Percentiles rank a stretch among this genome's conserved stretches.
Conservation (phyloP, 2,797 vertebrate genomes). For the Ispidina lecontei region DNA sequence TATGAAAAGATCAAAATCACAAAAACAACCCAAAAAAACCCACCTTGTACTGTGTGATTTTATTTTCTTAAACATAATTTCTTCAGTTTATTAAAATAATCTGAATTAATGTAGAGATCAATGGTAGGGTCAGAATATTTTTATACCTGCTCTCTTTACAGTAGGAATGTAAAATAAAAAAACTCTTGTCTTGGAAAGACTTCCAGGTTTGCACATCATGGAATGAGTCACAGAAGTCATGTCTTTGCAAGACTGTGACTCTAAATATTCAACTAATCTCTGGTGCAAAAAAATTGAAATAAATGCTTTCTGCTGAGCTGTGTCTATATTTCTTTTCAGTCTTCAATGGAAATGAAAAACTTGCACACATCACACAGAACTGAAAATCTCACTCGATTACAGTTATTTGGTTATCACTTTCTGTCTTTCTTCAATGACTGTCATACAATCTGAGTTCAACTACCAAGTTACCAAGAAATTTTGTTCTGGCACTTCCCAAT, state of each 20-base stretch:
- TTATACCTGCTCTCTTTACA: background rate
- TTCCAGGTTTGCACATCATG: background rate
- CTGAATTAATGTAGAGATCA: background rate
- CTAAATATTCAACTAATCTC: background rate
- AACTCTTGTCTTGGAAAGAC: background rate
- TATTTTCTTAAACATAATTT: background rate
- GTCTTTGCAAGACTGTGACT: background rate
- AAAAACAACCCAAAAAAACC: background rate
- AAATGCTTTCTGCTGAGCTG: background rate
- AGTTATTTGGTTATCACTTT: background rate
- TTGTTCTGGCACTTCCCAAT: background rate
- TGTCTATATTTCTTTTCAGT: background rate
- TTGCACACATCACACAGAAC: background rate
- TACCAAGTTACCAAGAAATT: background rate
- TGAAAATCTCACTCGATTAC: background rate
- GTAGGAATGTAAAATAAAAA: background rate
- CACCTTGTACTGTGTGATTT: accelerated
- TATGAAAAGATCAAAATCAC: background rate
- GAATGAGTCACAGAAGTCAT: background rate
- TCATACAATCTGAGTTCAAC: background rate
- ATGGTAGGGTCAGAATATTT: background rate
- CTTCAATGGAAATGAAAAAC: background rate
- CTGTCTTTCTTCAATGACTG: background rate
- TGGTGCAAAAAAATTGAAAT: background rate
- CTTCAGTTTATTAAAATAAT: background rate